Evolutionary conservation across 92 coral and sea anemone species (phyloP), one percentile per base, ranked within the genome.

Genomic region (Paramuricea clavata): DNA sequence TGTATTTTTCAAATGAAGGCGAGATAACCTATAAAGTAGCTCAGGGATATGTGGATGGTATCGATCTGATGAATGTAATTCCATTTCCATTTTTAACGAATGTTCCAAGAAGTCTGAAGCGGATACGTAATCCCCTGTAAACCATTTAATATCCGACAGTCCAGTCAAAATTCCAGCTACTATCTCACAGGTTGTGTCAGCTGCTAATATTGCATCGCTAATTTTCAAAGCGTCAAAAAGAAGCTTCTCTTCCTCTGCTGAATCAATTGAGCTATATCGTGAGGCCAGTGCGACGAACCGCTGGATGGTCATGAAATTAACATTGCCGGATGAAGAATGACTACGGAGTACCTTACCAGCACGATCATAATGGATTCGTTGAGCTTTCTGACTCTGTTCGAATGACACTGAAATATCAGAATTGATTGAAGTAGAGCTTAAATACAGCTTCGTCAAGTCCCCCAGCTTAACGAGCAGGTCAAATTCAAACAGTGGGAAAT

Each of bases 31-130:
- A 76, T 1, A 22, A 27, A 6, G 35, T 26, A 30, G 50, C 31
- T 49, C 52, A 25, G 22, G 30, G 49, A 76, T 76, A 32, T 76
- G 82, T 25, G 67, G 68, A 23, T 76, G 82, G 50, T 26, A 76
- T 8, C 35, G 27, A 32, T 76, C 82, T 15, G 47, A 27, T 41
- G 69, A 50, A 76, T 76, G 82, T 16, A 23, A 0, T 0, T 76
- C 82, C 42, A 76, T 76, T 17, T 76, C 82, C 33, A 76, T 27
- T 52, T 41, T 27, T 52, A 76, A 8, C 42, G 67, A 49, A 13
- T 44, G 82, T 28, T 76, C 82, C 12, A 76, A 2, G 30, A 13
- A 15, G n/a, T 54, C 43, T 2, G 8, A 1, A 21, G 68, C 82
- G 28, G 42, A 49, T 54, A 43, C 39, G 17, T 30, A 50, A 11